Evolutionary conservation across 2,113 vertebrate species (phyloP).

Genomic region (Origma solitaria): DNA sequence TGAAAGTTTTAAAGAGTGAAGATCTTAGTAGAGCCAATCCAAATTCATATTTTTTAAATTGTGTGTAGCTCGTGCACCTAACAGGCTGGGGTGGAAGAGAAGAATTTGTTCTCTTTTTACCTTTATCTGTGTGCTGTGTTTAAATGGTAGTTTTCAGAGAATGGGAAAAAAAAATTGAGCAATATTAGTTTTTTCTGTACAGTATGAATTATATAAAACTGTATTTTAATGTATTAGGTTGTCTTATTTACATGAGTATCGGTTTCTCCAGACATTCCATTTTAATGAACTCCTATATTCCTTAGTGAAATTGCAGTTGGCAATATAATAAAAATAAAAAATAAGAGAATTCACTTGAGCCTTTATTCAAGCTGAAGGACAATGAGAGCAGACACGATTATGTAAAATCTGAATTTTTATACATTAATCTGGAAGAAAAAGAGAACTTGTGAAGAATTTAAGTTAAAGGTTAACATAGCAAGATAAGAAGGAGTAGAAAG

Average conservation of each 20-base stretch:
- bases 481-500: not conserved
- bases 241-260: not conserved
- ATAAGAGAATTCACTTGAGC: not conserved
- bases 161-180: not conserved
- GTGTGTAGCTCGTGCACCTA: not conserved
- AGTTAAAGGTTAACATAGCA: not conserved
- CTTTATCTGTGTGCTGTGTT: fast-evolving
- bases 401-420: not conserved
- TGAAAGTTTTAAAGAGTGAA: not conserved
- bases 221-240: not conserved
- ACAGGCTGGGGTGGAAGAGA: not conserved
- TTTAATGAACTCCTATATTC: not conserved
- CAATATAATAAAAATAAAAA: not conserved
- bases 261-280: not conserved
- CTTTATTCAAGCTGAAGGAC: not conserved
- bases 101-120: not conserved
- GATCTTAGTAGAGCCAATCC: not conserved
- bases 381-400: not conserved
- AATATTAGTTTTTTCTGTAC: not conserved
- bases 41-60: not conserved
- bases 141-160: not conserved
- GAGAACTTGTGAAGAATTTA: not conserved
- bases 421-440: not conserved
- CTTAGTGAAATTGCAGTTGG: not conserved
- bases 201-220: not conserved